Percentiles rank a stretch among this genome's conserved stretches.
These are phyloP conservation scores for Neopelma chrysocephalum DNA, from an alignment of 2,797 vertebrate species.

Conservation along the genomic window DNA sequence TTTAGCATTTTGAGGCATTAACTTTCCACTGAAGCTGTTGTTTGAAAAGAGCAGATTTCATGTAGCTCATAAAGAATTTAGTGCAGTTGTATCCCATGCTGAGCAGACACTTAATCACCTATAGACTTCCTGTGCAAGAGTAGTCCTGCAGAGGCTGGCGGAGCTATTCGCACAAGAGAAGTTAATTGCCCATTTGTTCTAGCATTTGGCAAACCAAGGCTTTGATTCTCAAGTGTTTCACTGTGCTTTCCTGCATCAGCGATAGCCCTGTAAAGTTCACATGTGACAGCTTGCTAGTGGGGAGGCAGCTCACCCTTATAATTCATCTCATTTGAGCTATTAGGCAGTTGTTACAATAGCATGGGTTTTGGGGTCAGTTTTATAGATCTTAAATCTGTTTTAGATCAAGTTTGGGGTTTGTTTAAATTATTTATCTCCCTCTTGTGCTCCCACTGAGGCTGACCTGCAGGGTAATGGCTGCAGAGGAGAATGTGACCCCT, in stretches of 20 bases:
- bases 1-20: conserved; percentile 42
- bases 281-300: conserved; percentile 10
- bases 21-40: conserved; percentile 21
- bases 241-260: background rate
- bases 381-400: conserved; percentile 11
- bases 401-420: background rate
- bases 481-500: background rate
- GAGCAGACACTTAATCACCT: conserved; percentile 61
- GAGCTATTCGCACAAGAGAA: background rate
- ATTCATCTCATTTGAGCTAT: conserved; percentile 22
- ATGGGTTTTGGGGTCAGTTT: background rate
- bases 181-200: conserved; percentile 51
- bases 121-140: conserved; percentile 43
- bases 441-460: background rate
- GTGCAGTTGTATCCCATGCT: conserved; percentile 44
- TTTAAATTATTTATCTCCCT: background rate
- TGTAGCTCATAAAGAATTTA: conserved; percentile 58
- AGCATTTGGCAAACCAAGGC: conserved; percentile 31
- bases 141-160: background rate
- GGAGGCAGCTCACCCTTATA: conserved; percentile 2
- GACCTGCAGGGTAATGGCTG: background rate
- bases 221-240: conserved; percentile 47
- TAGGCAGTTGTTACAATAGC: background rate
- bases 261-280: conserved; percentile 21
- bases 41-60: conserved; percentile 52